Base-by-base conservation (phyloP, 2,113 vertebrate genomes). In the Aplodontia rufa region DNA sequence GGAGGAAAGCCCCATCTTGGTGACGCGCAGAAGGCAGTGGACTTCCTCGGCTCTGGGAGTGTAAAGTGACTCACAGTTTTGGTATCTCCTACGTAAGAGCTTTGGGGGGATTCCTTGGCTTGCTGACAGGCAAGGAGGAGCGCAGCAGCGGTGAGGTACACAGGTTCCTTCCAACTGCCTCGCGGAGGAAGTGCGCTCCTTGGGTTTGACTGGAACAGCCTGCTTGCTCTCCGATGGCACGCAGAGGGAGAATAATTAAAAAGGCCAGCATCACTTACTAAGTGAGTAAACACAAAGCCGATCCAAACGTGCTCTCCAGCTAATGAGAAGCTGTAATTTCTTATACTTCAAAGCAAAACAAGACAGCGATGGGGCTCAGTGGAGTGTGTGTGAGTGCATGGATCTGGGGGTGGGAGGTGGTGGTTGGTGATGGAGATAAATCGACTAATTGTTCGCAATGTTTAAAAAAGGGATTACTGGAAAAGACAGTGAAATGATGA, bases 221-320 rank as follows among this genome's bases (percentile, higher is more conserved):
- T 82, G 90, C 98, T 97, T 97, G 98, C 98, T 98, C 72, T 95
- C 96, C 96, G 97, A 98, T 98, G 98, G 98, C 98, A 98, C 97
- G 98, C 97, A 96, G 98, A 98, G 97, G 98, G 97, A 98, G 98
- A 98, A 98, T 98, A 98, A 98, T 98, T 98, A 98, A 98, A 98
- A 98, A 98, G 98, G 95, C 98, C 98, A 97, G 98, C 98, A 97
- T 98, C 98, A 98, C 97, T 98, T 98, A 97, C 98, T 97, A 98
- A 98, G 98, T 98, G 98, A 99, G 98, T 98, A 99, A 98, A 98
- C 96, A 98, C 97, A 98, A 98, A 98, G 98, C 98, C 98, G 96
- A 98, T 98, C 98, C 98, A 98, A 98, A 98, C 96, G 98, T 98
- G 97, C 98, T 98, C 98, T 98, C 97, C 97, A 97, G 98, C 97